Percentiles rank a stretch among this genome's conserved stretches.
These are phyloP conservation scores for Taeniopygia guttata DNA, from an alignment of 2,797 vertebrate species.

Conservation along the genomic window DNA sequence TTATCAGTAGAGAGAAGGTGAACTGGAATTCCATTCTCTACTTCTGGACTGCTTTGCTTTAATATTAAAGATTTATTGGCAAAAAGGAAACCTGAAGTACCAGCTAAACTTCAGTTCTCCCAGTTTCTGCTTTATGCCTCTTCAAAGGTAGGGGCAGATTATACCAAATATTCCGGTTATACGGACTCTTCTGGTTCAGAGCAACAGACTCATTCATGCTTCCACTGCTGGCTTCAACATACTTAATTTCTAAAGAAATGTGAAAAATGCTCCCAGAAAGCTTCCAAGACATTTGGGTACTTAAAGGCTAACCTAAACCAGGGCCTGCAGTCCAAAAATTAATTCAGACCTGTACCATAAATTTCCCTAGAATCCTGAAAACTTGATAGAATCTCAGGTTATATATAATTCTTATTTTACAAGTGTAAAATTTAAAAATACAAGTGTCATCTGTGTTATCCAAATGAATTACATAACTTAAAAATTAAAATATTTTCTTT, in stretches of 20 bases:
- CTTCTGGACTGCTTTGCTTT: background rate
- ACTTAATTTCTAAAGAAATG: background rate
- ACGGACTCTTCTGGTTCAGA: background rate
- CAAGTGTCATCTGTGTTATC: background rate
- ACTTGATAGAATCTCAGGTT: background rate
- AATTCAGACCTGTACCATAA: background rate
- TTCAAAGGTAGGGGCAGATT: background rate
- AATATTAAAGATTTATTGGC: background rate
- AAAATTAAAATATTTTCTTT: background rate
- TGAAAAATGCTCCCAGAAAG: background rate
- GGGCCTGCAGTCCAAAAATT: background rate
- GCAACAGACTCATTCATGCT: background rate
- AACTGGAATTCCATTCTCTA: background rate
- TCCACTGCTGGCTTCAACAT: background rate
- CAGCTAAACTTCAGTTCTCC: background rate
- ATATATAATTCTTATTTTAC: background rate
- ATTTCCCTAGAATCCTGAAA: background rate
- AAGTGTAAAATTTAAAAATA: background rate
- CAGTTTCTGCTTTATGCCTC: background rate
- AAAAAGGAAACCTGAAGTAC: fast-evolving
- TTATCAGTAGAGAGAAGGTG: background rate
- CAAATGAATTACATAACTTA: background rate
- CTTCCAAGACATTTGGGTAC: background rate
- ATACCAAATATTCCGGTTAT: background rate
- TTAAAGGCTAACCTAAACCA: background rate